Conservation (phyloP, 2,888 invertebrate genomes). For the Selenia dentaria region DNA sequence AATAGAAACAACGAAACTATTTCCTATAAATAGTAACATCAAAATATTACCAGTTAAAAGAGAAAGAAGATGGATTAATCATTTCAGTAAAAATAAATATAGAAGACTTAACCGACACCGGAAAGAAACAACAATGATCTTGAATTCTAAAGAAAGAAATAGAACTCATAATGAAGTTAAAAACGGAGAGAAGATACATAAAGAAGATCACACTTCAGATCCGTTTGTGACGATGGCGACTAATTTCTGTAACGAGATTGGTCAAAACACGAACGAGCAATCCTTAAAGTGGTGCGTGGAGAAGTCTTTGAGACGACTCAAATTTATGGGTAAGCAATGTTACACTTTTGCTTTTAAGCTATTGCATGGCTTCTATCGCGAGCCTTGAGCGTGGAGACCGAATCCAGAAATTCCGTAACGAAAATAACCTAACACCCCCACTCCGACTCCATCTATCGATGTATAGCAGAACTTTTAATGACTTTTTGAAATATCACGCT, state of each 20-base stretch:
- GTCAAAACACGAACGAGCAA: constrained; percentile 55
- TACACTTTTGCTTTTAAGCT: constrained; percentile 7
- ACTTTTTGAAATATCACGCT: no score
- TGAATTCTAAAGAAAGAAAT: background rate
- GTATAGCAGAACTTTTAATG: no score
- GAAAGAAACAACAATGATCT: constrained; percentile 23
- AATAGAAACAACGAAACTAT: constrained; percentile 51
- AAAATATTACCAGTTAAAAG: constrained; percentile 43
- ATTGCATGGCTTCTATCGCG: no score
- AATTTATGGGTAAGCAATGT: constrained; percentile 57
- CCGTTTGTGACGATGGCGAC: constrained; percentile 64
- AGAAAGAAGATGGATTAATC: constrained; percentile 64
- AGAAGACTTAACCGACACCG: constrained; percentile 17
- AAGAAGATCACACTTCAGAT: constrained; percentile 33
- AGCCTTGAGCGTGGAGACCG: no score
- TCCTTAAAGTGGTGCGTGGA: constrained; percentile 68
- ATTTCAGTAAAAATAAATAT: constrained; percentile 43
- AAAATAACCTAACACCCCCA: no score
- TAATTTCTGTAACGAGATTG: constrained; percentile 68
- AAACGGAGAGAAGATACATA: constrained; percentile 19
- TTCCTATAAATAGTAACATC: constrained; percentile 44
- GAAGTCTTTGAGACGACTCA: constrained; percentile 63
- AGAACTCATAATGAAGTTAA: constrained; percentile 5
- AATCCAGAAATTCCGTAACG: no score
- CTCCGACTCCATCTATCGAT: no score